A percentile compares a stretch with the other conserved stretches of the same genome.
These are phyloP conservation scores for Hartigia nigra DNA, from an alignment of 2,888 invertebrate genomes.

Conservation along the genomic window DNA sequence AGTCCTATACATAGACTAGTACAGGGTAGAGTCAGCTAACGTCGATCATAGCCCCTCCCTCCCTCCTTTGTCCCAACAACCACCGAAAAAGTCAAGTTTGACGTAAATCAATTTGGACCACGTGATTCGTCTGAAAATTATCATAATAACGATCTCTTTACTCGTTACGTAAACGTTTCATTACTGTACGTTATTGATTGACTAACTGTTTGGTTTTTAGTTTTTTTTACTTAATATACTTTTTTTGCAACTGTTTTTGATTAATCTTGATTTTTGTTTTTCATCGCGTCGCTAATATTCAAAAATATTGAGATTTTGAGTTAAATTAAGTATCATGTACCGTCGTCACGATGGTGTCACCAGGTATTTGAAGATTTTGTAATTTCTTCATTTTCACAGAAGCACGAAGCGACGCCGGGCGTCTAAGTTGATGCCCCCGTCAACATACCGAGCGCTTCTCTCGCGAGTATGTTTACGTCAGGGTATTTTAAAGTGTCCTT, in stretches of 20 bases:
- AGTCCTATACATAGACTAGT: background rate
- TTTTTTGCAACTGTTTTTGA: too few species aligned
- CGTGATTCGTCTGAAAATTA: background rate
- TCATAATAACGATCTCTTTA: background rate
- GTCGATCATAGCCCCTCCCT: background rate
- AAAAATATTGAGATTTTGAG: background rate
- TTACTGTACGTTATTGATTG: too few species aligned
- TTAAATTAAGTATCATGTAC: background rate
- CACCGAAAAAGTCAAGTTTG: background rate
- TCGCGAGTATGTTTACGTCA: background rate
- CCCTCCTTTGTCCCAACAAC: background rate
- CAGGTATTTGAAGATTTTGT: background rate
- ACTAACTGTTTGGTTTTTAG: too few species aligned
- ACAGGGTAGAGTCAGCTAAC: background rate
- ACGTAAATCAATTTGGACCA: background rate
- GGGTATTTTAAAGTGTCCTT: background rate
- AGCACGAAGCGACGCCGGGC: background rate
- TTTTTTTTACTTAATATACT: too few species aligned
- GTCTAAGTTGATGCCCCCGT: background rate
- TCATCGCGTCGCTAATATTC: background rate
- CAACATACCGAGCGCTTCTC: background rate
- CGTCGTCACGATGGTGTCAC: fast-evolving
- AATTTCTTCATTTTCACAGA: background rate
- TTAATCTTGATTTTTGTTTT: background rate
- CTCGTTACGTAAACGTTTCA: too few species aligned